Evolutionary conservation across 2,888 invertebrate genomes (phyloP).

Genomic region (Xestia ashworthii): DNA sequence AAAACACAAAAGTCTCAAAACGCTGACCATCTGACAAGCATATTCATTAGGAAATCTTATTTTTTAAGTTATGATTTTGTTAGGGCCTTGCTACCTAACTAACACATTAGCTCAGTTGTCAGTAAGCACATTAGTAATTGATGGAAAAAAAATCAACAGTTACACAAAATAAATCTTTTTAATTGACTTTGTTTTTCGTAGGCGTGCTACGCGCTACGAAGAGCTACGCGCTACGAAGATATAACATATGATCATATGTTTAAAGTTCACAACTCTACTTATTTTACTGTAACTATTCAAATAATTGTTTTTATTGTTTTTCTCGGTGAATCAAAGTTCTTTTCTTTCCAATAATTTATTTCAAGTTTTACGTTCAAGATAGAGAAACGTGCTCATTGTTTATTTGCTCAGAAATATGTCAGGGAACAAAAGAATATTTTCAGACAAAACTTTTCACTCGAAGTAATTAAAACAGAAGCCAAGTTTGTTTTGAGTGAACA

Average conservation of each 20-base stretch:
- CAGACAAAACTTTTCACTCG: conserved; percentile 77
- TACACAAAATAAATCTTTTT: conserved; percentile 4
- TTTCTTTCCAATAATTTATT: conserved; percentile 43
- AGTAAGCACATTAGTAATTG: neutral
- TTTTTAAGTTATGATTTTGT: neutral
- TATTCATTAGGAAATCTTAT: neutral
- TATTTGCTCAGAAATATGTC: conserved; percentile 54
- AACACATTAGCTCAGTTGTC: too few relatives aligned
- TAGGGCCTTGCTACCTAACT: too few relatives aligned
- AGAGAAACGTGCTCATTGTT: conserved; percentile 40
- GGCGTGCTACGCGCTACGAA: conserved; percentile 61
- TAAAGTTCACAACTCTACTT: conserved; percentile 2
- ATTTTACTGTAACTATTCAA: neutral
- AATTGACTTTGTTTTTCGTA: conserved; percentile 16
- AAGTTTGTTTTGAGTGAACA: conserved; percentile 83
- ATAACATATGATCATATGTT: neutral
- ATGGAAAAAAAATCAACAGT: neutral
- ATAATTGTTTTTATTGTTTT: neutral
- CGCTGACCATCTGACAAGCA: conserved; percentile 7
- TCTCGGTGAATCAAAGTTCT: neutral
- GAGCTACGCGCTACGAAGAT: conserved; percentile 63
- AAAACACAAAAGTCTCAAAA: neutral
- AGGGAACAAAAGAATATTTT: conserved; percentile 70
- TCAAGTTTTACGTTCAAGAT: conserved; percentile 26
- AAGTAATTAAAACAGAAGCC: conserved; percentile 81